Conservation (phyloP, 2,113 vertebrate genomes). For the Paramisgurnus dabryanus region DNA sequence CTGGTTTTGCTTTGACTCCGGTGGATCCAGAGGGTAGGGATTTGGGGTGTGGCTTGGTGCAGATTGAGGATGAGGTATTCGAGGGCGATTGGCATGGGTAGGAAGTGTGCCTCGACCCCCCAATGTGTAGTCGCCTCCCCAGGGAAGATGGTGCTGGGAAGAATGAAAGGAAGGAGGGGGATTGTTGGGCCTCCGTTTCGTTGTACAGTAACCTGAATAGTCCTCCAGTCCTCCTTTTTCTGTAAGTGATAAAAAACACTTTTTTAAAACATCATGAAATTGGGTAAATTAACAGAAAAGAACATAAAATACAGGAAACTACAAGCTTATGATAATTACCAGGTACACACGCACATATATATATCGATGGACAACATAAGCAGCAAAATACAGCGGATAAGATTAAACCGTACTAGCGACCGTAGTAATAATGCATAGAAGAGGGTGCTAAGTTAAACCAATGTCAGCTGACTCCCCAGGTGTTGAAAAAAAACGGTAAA, state of each 20-base stretch:
- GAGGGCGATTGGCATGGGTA: conserved; percentile 75
- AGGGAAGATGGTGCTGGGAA: conserved; percentile 79
- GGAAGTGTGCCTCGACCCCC: conserved; percentile 85
- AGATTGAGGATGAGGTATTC: conserved; percentile 73
- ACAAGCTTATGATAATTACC: too few relatives aligned
- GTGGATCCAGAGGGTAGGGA: conserved; percentile 77
- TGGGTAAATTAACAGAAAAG: neutral
- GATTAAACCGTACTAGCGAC: too few relatives aligned
- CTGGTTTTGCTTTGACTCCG: conserved; percentile 74
- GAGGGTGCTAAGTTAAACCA: too few relatives aligned
- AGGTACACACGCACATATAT: too few relatives aligned
- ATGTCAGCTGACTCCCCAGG: too few relatives aligned
- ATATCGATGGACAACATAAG: too few relatives aligned
- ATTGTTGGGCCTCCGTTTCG: conserved; percentile 81
- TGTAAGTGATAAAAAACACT: conserved; percentile 62
- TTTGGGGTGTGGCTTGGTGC: conserved; percentile 78
- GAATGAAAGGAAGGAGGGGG: conserved; percentile 78
- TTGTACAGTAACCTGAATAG: conserved; percentile 88
- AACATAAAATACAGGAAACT: too few relatives aligned
- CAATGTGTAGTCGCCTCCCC: conserved; percentile 80
- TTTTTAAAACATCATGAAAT: conserved; percentile 50
- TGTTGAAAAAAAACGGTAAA: too few relatives aligned
- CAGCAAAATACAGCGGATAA: too few relatives aligned
- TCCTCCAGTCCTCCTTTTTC: conserved; percentile 88
- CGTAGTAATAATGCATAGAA: too few relatives aligned